Evolutionary conservation across 2,113 vertebrate species (phyloP).

Genomic region (Acrocephalus arundinaceus): DNA sequence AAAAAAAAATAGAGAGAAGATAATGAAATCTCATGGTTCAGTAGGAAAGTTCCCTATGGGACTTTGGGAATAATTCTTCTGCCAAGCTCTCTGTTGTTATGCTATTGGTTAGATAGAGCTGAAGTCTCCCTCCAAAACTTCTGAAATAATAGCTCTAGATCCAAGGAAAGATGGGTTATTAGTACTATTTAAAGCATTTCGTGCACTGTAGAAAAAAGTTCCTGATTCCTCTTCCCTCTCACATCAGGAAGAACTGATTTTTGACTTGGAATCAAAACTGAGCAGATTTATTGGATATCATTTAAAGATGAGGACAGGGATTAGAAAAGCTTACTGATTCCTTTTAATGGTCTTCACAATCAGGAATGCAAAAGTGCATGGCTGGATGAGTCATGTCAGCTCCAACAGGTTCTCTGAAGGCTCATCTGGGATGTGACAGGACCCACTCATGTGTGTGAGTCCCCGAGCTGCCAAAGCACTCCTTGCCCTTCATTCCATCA

Average conservation of each 20-base stretch:
- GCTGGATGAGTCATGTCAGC: not conserved
- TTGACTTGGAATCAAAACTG: not conserved
- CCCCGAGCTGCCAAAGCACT: not conserved
- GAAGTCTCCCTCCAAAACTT: not conserved
- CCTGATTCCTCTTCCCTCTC: not conserved
- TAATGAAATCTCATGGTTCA: conserved; percentile 4
- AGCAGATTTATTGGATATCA: not conserved
- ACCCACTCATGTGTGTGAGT: not conserved
- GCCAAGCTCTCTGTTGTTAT: not conserved
- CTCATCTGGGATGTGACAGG: not conserved
- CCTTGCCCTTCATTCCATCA: not conserved
- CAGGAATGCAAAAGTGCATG: not conserved
- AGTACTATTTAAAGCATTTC: not conserved
- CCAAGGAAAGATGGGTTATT: not conserved
- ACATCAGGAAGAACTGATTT: not conserved
- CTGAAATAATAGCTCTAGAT: not conserved
- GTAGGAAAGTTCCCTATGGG: not conserved
- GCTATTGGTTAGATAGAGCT: not conserved
- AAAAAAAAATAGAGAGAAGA: not conserved
- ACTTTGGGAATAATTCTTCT: not conserved
- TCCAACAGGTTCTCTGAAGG: not conserved
- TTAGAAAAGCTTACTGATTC: not conserved
- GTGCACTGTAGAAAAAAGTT: not conserved
- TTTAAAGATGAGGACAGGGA: not conserved
- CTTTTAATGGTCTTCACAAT: not conserved